Evolutionary conservation across 2,797 vertebrate species (phyloP), one percentile per base, ranked within the genome.

Genomic region (Kryptolebias ocellatus): DNA sequence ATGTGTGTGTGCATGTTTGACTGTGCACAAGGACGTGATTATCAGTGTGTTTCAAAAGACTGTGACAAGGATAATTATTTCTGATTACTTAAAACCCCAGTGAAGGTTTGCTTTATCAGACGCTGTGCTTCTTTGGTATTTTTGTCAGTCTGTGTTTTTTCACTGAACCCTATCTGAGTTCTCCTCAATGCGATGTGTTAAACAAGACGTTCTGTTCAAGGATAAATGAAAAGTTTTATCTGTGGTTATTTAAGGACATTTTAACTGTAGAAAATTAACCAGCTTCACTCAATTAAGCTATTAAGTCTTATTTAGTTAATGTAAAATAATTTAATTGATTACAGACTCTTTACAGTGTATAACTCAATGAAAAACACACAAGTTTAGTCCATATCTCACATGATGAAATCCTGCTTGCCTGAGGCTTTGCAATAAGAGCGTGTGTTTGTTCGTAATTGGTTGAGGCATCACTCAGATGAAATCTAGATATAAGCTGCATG

Each of bases 31-130:
- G 56, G 84, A 78, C 72, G 79, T 79, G 82, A 86, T 89, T 83
- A 87, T 84, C 78, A 67, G 58, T 60, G 74, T 87, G 82, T 89
- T 87, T 87, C 82, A 87, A 78, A 87, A 87, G 60, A 83, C 75
- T 84, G 79, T 89, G 87, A 89, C 85, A 87, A 78, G 80, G 80
- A 87, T 84, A 87, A 90, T 90, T 89, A 84, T 89, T 83, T 90
- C 89, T 90, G 81, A 88, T 91, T 84, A 85, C 69, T 85, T 81
- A 86, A 88, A 75, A 89, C 79, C 82, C 83, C 78, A 73, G 65
- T 74, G 80, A 87, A 83, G 57, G 65, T 84, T 81, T 76, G 68
- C 20, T 76, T 79, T 80, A 85, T 89, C 79, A 70, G 64, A 44
- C 64, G 50, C 64, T 55, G 60, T 72, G 79, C 74, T 87, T 75